phyloP scores from a whole-genome alignment of 2,888 invertebrate genomes.

The Caenorhabditis macrosperma region DNA sequence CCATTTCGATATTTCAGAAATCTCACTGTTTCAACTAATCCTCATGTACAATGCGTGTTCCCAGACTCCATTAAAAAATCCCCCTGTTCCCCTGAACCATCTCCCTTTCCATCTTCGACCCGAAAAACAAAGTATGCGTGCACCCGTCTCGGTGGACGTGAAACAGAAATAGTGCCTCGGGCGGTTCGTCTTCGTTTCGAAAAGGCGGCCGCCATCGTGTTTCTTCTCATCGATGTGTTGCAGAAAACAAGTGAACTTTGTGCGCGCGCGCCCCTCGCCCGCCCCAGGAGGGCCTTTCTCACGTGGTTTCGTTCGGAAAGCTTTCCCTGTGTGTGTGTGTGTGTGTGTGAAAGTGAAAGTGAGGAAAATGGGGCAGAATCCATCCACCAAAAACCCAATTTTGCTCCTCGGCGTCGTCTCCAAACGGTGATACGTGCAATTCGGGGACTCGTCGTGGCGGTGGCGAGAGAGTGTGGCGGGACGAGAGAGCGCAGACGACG shows the following conservation, averaged over 20 bases:
- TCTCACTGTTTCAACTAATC: too few species aligned
- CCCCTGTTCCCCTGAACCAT: background rate
- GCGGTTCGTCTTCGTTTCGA: background rate
- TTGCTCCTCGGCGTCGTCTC: background rate
- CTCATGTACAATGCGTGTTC: too few species aligned
- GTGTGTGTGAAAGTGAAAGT: too few species aligned
- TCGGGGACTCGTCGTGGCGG: background rate
- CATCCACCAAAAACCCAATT: constrained; percentile 36
- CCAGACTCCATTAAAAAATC: too few species aligned
- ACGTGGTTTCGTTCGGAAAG: background rate
- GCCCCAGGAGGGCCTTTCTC: background rate
- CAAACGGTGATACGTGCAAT: constrained; percentile 34
- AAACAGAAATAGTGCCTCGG: background rate
- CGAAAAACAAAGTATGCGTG: too few species aligned
- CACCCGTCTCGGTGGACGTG: background rate
- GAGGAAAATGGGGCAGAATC: constrained; percentile 1
- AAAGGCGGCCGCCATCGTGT: too few species aligned
- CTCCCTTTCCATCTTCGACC: background rate
- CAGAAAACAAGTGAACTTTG: constrained; percentile 32
- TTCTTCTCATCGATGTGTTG: background rate
- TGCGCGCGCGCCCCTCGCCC: background rate
- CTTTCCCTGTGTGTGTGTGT: too few species aligned
- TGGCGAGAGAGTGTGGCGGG: too few species aligned
- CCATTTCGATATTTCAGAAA: too few species aligned
- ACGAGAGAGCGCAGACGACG: background rate